Evolutionary conservation across 2,888 invertebrate genomes (phyloP).

Genomic region (Aphrophora alni): DNA sequence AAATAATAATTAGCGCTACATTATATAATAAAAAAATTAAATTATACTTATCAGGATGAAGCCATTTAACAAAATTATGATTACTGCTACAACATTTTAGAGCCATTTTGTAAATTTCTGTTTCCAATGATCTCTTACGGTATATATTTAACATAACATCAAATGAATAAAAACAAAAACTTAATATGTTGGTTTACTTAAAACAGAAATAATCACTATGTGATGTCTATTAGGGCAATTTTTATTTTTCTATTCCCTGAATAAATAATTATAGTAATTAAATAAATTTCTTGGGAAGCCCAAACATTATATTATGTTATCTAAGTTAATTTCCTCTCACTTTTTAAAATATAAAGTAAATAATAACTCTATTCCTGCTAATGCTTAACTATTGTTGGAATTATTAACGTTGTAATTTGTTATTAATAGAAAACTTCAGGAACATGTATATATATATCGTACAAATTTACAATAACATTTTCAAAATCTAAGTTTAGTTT

Average conservation of each 20-base stretch:
- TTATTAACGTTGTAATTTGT: not conserved
- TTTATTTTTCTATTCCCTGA: not conserved
- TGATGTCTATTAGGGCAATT: not conserved
- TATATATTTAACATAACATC: not conserved
- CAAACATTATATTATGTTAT: not conserved
- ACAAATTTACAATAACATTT: conserved; percentile 38
- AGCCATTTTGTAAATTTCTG: not conserved
- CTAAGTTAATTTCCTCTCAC: not conserved
- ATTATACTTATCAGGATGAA: not conserved
- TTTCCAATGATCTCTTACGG: not conserved
- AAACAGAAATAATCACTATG: not conserved
- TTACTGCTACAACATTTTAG: not conserved
- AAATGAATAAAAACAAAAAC: not conserved
- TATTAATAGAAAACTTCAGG: not conserved
- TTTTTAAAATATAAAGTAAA: not conserved
- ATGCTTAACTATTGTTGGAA: not conserved
- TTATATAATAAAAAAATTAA: not conserved
- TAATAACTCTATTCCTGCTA: not conserved
- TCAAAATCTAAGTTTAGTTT: conserved; percentile 18
- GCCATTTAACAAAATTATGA: not conserved
- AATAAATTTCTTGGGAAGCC: not conserved
- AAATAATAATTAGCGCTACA: not conserved
- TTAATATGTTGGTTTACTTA: not conserved
- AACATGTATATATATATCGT: conserved; percentile 2
- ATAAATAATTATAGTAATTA: not conserved